These are phyloP conservation scores for Agrochola lota DNA, from an alignment of 2,888 invertebrate genomes.

Conservation along the genomic window DNA sequence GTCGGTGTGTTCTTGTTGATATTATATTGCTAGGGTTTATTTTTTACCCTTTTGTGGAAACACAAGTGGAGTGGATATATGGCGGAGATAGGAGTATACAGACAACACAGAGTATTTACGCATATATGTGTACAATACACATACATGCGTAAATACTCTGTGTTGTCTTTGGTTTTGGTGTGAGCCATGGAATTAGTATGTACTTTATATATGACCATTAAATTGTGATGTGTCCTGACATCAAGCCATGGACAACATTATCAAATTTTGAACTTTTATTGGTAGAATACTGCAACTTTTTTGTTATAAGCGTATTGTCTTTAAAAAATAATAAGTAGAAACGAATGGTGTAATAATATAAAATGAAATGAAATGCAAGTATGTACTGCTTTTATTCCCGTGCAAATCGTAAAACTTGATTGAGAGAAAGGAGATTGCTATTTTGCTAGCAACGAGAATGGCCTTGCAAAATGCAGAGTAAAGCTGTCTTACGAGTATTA, in stretches of 20 bases:
- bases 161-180: neutral
- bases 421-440: slow-evolving; percentile 28
- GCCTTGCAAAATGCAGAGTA: slow-evolving; percentile 20
- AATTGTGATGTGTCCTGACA: neutral
- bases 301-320: neutral
- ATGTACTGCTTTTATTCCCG: slow-evolving; percentile 27
- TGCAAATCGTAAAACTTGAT: slow-evolving; percentile 36
- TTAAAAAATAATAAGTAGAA: neutral
- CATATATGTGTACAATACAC: neutral
- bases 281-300: neutral
- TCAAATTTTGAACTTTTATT: neutral
- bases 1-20: slow-evolving; percentile 23
- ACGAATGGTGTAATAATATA: neutral
- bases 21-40: slow-evolving; percentile 32
- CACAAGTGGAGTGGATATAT: neutral
- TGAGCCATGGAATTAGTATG: neutral
- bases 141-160: neutral
- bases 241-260: neutral
- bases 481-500: neutral
- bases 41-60: slow-evolving; percentile 12
- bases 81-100: neutral
- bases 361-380: slow-evolving; percentile 7
- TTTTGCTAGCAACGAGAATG: slow-evolving; percentile 7
- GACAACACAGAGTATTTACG: neutral
- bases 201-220: neutral